Evolutionary conservation across 2,113 vertebrate species (phyloP), one percentile per base, ranked within the genome.

Genomic region (Amphilophus citrinellus): DNA sequence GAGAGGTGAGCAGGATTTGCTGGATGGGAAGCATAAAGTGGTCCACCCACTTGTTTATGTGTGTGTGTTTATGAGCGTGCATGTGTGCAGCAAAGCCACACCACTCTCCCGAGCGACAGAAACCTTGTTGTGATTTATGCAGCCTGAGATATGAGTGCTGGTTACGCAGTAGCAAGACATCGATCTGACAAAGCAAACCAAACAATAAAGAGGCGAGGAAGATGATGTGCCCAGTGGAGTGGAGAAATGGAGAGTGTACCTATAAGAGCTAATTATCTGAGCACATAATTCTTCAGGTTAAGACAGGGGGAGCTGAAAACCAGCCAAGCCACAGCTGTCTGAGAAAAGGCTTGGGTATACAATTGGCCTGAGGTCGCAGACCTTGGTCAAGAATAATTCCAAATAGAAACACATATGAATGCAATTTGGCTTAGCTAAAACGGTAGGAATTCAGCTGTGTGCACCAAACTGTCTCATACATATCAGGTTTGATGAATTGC

Each of bases 121-220:
- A 95, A 95, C 95, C 95, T 95, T 95, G 94, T 95, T 93, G 95
- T 96, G 95, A 96, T 96, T 96, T 96, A 96, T 95, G 95, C 94
- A 93, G 90, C 90, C 92, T 93, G 94, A 95, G 94, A 94, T 94
- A 94, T 95, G 95, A 96, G 95, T 92, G 95, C 96, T 95, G 95
- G 94, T 96, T 96, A 96, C 94, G 94, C 94, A 91, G 95, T 95
- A 95, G 96, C 96, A 96, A 96, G 94, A 96, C 95, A 96, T 96
- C 94, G 95, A 96, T 96, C 95, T 96, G 96, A 96, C 96, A 96
- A 95, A 96, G 95, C 95, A 95, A 96, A 96, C 92, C 95, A 96
- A 96, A 96, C 96, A 96, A 96, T 96, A 95, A 96, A 96, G 95
- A 96, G 95, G 94, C 92, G 93, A 94, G 94, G 95, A 96, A 96